Conservation (phyloP, 1,140 invertebrate genomes). For the Rhopalosiphum padi region DNA sequence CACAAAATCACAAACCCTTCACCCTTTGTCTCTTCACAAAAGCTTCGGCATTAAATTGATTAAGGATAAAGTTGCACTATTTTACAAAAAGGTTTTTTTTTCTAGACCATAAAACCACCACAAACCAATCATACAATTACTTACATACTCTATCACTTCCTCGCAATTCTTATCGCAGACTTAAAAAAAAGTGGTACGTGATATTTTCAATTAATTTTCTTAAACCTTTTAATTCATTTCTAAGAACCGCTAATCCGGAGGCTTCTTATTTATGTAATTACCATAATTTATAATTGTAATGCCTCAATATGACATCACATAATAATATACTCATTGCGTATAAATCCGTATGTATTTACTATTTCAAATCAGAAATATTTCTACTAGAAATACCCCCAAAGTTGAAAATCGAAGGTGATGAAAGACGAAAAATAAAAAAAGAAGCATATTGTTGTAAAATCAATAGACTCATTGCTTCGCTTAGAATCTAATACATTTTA, state of each 20-base stretch:
- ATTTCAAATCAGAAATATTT: no score
- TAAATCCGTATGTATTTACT: no score
- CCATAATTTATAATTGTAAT: not conserved
- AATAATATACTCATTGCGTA: not conserved
- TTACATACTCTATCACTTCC: not conserved
- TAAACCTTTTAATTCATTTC: not conserved
- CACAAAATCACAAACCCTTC: not conserved
- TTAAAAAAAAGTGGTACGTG: not conserved
- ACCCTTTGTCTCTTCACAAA: not conserved
- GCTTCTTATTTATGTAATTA: not conserved
- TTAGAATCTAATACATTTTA: no score
- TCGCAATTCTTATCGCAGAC: not conserved
- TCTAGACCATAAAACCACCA: not conserved
- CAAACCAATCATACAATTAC: not conserved
- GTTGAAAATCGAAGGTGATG: no score
- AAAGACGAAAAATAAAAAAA: no score
- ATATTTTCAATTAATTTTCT: not conserved
- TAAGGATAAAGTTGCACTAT: not conserved
- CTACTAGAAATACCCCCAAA: no score
- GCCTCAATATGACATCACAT: not conserved
- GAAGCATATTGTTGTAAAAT: no score
- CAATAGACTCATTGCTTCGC: no score
- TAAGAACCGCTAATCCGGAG: not conserved
- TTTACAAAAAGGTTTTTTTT: not conserved
- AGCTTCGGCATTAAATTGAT: not conserved